A percentile compares a stretch with the other conserved stretches of the same genome.
These are phyloP conservation scores for Remorina albescens DNA, from an alignment of 2,797 vertebrate genomes.

Conservation along the genomic window DNA sequence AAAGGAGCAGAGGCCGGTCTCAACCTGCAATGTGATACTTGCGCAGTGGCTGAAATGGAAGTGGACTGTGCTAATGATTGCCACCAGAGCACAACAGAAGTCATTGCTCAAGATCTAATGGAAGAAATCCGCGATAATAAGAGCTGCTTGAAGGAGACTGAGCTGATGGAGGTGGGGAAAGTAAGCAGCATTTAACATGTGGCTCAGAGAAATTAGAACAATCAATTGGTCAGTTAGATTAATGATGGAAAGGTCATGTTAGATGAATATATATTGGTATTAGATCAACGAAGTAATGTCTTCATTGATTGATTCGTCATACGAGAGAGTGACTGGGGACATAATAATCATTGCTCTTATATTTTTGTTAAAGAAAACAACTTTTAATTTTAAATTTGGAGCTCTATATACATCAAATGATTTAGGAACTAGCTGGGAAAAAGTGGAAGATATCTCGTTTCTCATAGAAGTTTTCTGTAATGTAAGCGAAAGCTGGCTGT, in stretches of 20 bases:
- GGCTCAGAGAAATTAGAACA: neutral
- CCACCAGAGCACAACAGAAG: neutral
- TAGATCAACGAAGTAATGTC: neutral
- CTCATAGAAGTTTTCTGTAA: neutral
- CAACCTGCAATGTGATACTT: neutral
- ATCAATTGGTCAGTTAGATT: neutral
- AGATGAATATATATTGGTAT: neutral
- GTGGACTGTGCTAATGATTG: neutral
- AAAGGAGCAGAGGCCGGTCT: neutral
- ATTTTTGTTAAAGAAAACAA: neutral
- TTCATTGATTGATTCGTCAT: neutral
- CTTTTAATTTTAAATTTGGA: neutral
- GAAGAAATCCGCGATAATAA: conserved; percentile 10
- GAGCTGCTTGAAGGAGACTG: conserved; percentile 10
- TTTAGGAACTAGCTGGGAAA: neutral
- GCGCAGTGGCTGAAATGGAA: neutral
- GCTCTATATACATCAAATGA: too few relatives aligned
- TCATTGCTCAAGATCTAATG: neutral
- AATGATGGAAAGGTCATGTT: neutral
- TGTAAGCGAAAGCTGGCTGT: neutral
- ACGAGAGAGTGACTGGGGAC: neutral
- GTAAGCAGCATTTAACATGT: conserved; percentile 31
- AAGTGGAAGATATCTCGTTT: neutral
- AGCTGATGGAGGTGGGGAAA: conserved; percentile 26
- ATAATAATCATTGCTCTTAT: neutral